Conservation (phyloP, 2,888 invertebrate genomes). For the Scaptomyza polygonia region DNA sequence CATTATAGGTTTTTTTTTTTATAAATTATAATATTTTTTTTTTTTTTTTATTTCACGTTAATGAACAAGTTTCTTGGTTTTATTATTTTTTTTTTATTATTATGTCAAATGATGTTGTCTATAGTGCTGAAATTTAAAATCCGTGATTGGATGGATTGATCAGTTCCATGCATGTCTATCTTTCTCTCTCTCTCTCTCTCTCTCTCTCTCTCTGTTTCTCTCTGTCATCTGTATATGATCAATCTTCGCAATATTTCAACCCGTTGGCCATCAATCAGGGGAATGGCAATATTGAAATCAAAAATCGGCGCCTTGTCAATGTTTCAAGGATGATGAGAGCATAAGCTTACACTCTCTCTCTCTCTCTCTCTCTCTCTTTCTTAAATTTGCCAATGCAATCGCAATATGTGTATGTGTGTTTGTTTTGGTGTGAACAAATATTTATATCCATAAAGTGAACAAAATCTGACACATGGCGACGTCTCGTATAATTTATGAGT, state of each 20-base stretch:
- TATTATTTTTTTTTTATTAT: too few relatives aligned
- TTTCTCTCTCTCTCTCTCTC: neutral
- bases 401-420: slow-evolving; percentile 7
- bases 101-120: neutral
- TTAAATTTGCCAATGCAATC: slow-evolving; percentile 54
- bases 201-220: neutral
- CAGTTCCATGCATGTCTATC: slow-evolving; percentile 7
- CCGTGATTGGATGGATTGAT: slow-evolving; percentile 44
- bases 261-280: slow-evolving; percentile 55
- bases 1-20: neutral
- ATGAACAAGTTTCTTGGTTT: too few relatives aligned
- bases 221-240: slow-evolving; percentile 38
- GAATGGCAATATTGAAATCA: slow-evolving; percentile 69
- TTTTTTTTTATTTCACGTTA: neutral
- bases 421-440: slow-evolving; percentile 13
- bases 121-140: neutral
- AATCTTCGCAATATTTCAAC: slow-evolving; percentile 54
- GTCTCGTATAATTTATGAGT: slow-evolving; percentile 81
- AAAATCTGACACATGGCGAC: slow-evolving; percentile 70
- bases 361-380: slow-evolving; percentile 6
- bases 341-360: slow-evolving; percentile 5
- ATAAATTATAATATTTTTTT: neutral
- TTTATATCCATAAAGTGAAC: slow-evolving; percentile 66
- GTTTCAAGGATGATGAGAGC: slow-evolving; percentile 51
- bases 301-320: slow-evolving; percentile 73